Conservation (phyloP, 2,888 invertebrate species). For the Phasia obesa region DNA sequence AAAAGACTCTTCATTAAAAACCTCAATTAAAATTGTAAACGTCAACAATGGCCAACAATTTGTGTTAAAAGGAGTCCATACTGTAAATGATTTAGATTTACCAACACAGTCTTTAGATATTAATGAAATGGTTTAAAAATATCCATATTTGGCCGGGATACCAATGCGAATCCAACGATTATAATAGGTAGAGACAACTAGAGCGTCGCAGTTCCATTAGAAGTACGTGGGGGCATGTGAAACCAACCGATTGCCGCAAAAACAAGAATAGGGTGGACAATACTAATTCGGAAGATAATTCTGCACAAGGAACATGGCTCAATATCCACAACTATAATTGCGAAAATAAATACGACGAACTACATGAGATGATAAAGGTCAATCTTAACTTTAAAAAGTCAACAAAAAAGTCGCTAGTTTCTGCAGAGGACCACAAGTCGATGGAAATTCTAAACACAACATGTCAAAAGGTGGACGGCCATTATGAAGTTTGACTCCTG, state of each 20-base stretch:
- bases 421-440: not conserved
- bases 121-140: not conserved
- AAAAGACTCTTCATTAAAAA: conserved; percentile 13
- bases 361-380: not conserved
- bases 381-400: not conserved
- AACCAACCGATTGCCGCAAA: conserved; percentile 23
- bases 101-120: too few species aligned
- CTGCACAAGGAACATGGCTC: too few species aligned
- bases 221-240: not conserved
- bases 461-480: conserved; percentile 12
- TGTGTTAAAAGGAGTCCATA: not conserved
- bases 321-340: too few species aligned
- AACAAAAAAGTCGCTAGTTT: not conserved
- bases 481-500: not conserved
- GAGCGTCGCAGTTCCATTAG: conserved; percentile 11
- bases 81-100: not conserved
- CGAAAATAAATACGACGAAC: not conserved
- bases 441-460: not conserved
- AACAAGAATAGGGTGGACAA: conserved; percentile 14
- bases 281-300: not conserved
- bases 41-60: not conserved
- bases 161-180: conserved; percentile 22
- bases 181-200: conserved; percentile 36
- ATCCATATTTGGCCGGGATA: not conserved
- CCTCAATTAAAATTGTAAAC: conserved; percentile 7